Conservation (phyloP, 2,888 invertebrate genomes). For the Leuctra nigra region DNA sequence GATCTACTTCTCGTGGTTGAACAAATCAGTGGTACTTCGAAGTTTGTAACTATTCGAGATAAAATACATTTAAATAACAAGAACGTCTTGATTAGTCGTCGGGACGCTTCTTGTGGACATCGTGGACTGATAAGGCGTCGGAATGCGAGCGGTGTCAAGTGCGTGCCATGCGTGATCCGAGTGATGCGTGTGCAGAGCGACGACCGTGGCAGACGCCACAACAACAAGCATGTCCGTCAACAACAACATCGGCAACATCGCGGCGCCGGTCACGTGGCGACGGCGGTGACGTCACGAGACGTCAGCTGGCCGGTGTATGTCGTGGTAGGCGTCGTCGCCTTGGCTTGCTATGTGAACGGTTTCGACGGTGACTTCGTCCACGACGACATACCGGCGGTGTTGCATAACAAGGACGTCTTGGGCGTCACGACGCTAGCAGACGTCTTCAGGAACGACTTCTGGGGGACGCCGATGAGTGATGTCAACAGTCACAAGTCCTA, state of each 20-base stretch:
- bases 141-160: not conserved
- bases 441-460: constrained; percentile 74
- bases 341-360: constrained; percentile 65
- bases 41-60: no score
- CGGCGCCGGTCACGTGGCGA: not conserved
- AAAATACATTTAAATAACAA: no score
- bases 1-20: no score
- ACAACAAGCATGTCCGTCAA: not conserved
- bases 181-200: constrained; percentile 3
- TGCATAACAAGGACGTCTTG: constrained; percentile 72
- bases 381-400: constrained; percentile 80
- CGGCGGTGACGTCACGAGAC: not conserved
- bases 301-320: constrained; percentile 40
- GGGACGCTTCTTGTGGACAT: no score
- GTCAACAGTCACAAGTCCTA: constrained; percentile 80
- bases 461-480: constrained; percentile 85
- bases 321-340: constrained; percentile 58
- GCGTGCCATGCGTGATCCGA: not conserved
- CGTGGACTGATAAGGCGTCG: no score
- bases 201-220: not conserved
- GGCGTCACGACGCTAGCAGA: constrained; percentile 55
- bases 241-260: not conserved
- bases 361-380: constrained; percentile 78
- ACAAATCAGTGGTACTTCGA: no score
- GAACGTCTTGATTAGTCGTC: no score